Percentiles rank a stretch among this genome's conserved stretches.
Conservation (phyloP, 2,113 vertebrate species). For the Tylochromis polylepis region DNA sequence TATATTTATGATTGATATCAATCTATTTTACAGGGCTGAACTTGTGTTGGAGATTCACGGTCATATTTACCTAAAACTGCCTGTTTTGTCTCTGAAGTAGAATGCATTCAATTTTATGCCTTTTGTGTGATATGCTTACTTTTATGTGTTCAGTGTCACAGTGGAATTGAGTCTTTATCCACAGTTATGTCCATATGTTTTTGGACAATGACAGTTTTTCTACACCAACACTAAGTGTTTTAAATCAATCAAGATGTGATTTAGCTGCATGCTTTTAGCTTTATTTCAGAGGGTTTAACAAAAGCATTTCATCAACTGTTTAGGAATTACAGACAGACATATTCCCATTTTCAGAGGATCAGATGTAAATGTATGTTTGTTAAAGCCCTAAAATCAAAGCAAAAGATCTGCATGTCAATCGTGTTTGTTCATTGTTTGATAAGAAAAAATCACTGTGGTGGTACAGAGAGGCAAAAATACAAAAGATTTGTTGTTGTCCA, state of each 20-base stretch:
- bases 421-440: background rate
- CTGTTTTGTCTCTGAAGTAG: background rate
- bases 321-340: background rate
- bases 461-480: background rate
- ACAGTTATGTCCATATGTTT: background rate
- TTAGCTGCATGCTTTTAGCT: background rate
- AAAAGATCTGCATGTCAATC: too few species aligned
- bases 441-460: too few species aligned
- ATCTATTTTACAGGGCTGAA: background rate
- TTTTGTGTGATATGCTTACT: background rate
- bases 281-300: background rate
- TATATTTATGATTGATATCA: background rate
- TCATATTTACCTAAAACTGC: background rate
- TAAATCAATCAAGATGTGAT: background rate
- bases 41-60: too few species aligned
- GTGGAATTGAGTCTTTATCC: rapidly evolving
- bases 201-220: background rate
- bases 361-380: background rate
- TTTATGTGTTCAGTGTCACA: background rate
- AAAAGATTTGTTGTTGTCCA: background rate
- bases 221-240: background rate
- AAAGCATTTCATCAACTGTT: rapidly evolving
- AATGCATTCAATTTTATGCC: background rate
- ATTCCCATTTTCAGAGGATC: background rate
- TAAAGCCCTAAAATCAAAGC: background rate